Evolutionary conservation across 2,113 vertebrate genomes (phyloP).

Genomic region (Leptosomus discolor): DNA sequence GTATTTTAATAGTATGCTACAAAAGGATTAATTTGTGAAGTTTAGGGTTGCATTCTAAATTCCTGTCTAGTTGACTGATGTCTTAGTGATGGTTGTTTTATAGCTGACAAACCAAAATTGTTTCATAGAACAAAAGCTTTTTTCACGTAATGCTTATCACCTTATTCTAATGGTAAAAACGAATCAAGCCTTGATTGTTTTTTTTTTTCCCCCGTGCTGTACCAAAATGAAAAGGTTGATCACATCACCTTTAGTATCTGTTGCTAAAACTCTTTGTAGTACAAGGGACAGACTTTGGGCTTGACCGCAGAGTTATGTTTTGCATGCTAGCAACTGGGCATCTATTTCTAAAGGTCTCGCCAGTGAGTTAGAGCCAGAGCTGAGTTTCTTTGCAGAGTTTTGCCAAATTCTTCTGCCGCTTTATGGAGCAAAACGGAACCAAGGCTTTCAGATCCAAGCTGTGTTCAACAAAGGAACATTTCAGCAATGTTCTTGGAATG

Average conservation of each 20-base stretch:
- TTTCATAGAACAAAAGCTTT: neutral
- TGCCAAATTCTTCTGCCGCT: neutral
- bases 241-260: neutral
- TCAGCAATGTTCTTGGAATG: neutral
- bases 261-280: neutral
- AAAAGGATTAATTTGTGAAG: neutral
- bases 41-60: neutral
- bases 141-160: neutral
- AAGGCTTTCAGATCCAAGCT: neutral
- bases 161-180: neutral
- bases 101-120: neutral
- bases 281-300: neutral
- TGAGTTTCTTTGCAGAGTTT: neutral
- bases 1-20: neutral
- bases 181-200: neutral
- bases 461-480: neutral
- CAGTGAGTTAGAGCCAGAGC: neutral
- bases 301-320: neutral
- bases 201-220: neutral
- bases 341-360: neutral
- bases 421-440: neutral
- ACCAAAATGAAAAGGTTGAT: neutral
- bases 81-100: neutral
- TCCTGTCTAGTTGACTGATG: neutral
- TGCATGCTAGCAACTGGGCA: neutral